Evolutionary conservation across 2,113 vertebrate genomes (phyloP).

Genomic region (Panthera uncia): DNA sequence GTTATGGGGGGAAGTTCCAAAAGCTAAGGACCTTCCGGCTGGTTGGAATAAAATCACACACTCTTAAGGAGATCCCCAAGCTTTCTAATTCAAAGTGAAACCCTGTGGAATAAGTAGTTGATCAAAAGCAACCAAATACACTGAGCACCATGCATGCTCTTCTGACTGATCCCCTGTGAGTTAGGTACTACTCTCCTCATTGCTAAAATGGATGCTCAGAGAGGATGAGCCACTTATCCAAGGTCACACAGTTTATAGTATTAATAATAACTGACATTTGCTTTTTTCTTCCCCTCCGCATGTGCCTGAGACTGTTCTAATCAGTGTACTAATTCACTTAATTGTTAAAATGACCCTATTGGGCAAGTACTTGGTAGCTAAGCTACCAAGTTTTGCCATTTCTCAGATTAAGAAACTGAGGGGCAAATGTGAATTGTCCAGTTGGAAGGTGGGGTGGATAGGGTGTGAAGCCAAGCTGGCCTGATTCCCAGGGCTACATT

Average conservation of each 20-base stretch:
- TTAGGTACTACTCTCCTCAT: neutral
- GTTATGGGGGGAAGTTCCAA: neutral
- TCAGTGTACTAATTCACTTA: neutral
- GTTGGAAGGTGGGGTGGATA: neutral
- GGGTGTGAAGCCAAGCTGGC: neutral
- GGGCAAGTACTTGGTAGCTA: neutral
- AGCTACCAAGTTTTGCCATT: neutral
- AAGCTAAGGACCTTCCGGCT: neutral
- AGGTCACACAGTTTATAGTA: neutral
- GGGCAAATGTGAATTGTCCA: neutral
- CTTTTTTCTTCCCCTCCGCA: neutral
- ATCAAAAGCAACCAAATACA: neutral
- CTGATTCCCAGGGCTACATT: neutral
- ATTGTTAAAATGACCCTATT: neutral
- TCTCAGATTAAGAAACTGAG: neutral
- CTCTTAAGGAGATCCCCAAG: neutral
- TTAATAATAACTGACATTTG: neutral
- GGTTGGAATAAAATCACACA: neutral
- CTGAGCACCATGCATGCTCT: fast-evolving
- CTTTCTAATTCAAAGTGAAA: neutral
- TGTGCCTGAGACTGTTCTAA: neutral
- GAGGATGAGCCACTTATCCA: neutral
- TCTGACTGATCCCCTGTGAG: neutral
- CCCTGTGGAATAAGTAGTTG: neutral
- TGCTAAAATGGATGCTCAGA: neutral